Evolutionary conservation across 2,797 vertebrate species (phyloP).

Genomic region (Chaetophractus vellerosus): DNA sequence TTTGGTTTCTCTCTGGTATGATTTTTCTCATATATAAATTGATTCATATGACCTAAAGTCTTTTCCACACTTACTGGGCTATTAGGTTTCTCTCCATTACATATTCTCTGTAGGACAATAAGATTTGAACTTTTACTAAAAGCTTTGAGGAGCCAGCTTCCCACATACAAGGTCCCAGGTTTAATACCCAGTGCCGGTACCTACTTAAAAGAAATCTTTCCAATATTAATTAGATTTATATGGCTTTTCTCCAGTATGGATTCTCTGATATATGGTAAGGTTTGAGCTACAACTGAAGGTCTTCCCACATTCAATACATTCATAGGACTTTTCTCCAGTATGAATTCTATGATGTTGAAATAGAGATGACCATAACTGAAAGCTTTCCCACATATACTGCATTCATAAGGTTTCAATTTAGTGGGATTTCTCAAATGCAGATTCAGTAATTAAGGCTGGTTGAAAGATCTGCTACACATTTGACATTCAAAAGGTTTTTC

Average conservation of each 20-base stretch:
- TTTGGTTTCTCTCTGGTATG: constrained; percentile 47
- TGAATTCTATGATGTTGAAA: constrained; percentile 78
- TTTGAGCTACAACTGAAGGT: constrained; percentile 79
- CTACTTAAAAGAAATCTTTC: constrained; percentile 33
- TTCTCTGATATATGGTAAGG: constrained; percentile 78
- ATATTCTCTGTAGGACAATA: constrained; percentile 77
- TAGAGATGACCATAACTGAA: constrained; percentile 81
- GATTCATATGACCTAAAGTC: constrained; percentile 27
- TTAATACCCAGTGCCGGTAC: too few species aligned
- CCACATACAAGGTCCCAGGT: too few species aligned
- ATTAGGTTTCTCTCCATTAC: constrained; percentile 66
- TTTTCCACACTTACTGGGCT: constrained; percentile 50
- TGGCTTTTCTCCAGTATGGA: constrained; percentile 82
- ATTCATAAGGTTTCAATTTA: constrained; percentile 81
- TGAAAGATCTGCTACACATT: neutral
- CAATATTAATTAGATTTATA: constrained; percentile 82
- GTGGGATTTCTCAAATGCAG: constrained; percentile 84
- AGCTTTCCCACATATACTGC: constrained; percentile 81
- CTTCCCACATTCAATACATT: constrained; percentile 81
- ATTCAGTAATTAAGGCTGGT: constrained; percentile 73
- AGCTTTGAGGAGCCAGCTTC: neutral
- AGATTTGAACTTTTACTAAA: constrained; percentile 83
- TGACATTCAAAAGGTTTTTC: constrained; percentile 79
- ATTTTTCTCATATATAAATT: constrained; percentile 49
- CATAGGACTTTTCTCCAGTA: constrained; percentile 79